Conservation (phyloP, 2,888 invertebrate genomes). For the Baronia brevicornis region DNA sequence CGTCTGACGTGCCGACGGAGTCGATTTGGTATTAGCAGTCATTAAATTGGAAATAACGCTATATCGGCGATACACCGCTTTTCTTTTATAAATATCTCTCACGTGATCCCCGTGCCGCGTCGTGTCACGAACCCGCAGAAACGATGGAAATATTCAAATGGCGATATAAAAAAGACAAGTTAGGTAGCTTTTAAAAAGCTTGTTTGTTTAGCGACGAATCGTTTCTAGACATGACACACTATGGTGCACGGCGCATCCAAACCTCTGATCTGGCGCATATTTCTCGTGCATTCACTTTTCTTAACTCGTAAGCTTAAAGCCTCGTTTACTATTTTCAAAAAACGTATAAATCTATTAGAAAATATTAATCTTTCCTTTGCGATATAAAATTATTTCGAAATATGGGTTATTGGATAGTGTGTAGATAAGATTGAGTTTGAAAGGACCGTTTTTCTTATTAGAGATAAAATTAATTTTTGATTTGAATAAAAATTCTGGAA, state of each 20-base stretch:
- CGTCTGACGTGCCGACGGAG: slow-evolving; percentile 59
- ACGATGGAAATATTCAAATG: slow-evolving; percentile 74
- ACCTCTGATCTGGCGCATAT: slow-evolving; percentile 7
- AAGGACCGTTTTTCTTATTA: too few species aligned
- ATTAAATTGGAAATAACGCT: slow-evolving; percentile 75
- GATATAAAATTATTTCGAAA: slow-evolving; percentile 38
- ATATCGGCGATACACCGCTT: slow-evolving; percentile 68
- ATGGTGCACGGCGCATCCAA: slow-evolving; percentile 42
- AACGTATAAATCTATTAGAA: background rate
- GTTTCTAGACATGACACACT: slow-evolving; percentile 60
- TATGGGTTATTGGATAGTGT: slow-evolving; percentile 17
- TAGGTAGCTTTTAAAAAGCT: slow-evolving; percentile 75
- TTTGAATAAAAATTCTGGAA: slow-evolving; percentile 17
- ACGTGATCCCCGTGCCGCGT: slow-evolving; percentile 71
- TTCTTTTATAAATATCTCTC: slow-evolving; percentile 75
- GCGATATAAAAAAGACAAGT: slow-evolving; percentile 75
- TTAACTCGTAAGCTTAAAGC: slow-evolving; percentile 2
- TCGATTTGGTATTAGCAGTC: slow-evolving; percentile 71
- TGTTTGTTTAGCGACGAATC: slow-evolving; percentile 73
- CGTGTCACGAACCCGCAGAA: slow-evolving; percentile 69
- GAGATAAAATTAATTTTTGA: too few species aligned
- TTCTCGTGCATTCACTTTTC: slow-evolving; percentile 4
- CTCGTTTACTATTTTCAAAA: slow-evolving; percentile 2
- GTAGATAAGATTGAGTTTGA: slow-evolving; percentile 20
- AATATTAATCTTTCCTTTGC: slow-evolving; percentile 17